Conservation (phyloP, 2,113 vertebrate species). For the Delphinapterus leucas region DNA sequence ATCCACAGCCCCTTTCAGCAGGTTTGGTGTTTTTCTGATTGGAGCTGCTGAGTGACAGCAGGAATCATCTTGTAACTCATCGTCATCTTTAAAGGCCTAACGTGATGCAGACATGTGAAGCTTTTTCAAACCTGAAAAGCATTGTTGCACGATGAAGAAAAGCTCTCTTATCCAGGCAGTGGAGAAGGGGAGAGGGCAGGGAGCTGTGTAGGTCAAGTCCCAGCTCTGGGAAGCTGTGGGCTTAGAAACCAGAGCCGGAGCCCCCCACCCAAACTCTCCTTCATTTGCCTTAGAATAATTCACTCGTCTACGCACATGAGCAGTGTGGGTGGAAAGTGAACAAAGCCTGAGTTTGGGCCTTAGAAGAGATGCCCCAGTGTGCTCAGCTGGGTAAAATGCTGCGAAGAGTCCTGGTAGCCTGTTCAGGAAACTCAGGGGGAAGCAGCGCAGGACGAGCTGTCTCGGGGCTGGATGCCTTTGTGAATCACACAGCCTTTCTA, state of each 20-base stretch:
- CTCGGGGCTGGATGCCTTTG: neutral
- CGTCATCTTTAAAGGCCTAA: conserved; percentile 47
- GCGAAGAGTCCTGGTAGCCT: neutral
- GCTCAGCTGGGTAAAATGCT: neutral
- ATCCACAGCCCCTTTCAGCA: neutral
- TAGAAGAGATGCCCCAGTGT: neutral
- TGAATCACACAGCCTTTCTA: neutral
- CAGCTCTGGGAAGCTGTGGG: neutral
- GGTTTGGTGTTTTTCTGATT: neutral
- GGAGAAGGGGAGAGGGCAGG: neutral
- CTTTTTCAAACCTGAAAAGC: neutral
- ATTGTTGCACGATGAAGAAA: neutral
- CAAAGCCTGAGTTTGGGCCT: neutral
- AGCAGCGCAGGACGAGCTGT: neutral
- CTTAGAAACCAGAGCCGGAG: neutral
- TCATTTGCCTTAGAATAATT: neutral
- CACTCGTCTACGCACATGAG: neutral
- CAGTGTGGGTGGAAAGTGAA: neutral
- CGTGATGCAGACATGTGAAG: neutral
- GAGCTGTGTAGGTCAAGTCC: neutral
- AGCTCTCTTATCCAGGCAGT: neutral
- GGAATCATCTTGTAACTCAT: neutral
- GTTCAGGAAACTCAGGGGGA: neutral
- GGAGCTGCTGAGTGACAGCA: neutral
- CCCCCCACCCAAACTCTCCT: neutral